These are phyloP conservation scores for Dryobota labecula DNA, from an alignment of 2,888 invertebrate species.

Conservation along the genomic window DNA sequence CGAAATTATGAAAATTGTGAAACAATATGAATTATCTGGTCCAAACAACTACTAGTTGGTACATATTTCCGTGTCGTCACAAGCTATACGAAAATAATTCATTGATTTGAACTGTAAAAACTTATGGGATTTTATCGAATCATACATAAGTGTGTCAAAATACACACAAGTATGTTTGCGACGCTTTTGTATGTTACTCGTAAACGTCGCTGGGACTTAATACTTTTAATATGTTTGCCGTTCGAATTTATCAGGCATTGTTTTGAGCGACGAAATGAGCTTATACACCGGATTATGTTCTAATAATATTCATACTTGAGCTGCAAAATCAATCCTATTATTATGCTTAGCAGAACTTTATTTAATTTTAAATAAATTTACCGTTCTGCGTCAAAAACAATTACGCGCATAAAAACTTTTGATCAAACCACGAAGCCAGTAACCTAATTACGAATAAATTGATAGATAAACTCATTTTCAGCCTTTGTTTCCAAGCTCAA, in stretches of 20 bases:
- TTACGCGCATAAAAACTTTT: conserved; percentile 59
- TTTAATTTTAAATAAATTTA: conserved; percentile 46
- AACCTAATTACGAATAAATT: conserved; percentile 60
- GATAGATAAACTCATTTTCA: conserved; percentile 56
- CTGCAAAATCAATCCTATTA: conserved; percentile 21
- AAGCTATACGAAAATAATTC: not conserved
- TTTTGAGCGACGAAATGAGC: conserved; percentile 36
- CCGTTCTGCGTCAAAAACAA: conserved; percentile 56
- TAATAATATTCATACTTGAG: conserved; percentile 24
- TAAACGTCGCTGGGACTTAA: conserved; percentile 22
- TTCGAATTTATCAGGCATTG: conserved; percentile 40
- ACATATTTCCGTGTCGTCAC: not conserved
- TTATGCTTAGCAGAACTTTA: conserved; percentile 14
- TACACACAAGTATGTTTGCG: conserved; percentile 8
- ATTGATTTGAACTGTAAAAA: not conserved
- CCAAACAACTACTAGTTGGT: not conserved
- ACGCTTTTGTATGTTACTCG: conserved; percentile 28
- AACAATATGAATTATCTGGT: not conserved
- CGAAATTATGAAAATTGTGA: not conserved
- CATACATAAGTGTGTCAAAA: conserved; percentile 1
- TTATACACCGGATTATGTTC: conserved; percentile 32
- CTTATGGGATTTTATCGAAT: not conserved
- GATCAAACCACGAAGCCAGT: conserved; percentile 55
- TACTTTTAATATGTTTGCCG: conserved; percentile 47
- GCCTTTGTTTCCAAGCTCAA: conserved; percentile 34